These are phyloP conservation scores for Sarcophaga caerulescens DNA, from an alignment of 2,888 invertebrate species.

Conservation along the genomic window DNA sequence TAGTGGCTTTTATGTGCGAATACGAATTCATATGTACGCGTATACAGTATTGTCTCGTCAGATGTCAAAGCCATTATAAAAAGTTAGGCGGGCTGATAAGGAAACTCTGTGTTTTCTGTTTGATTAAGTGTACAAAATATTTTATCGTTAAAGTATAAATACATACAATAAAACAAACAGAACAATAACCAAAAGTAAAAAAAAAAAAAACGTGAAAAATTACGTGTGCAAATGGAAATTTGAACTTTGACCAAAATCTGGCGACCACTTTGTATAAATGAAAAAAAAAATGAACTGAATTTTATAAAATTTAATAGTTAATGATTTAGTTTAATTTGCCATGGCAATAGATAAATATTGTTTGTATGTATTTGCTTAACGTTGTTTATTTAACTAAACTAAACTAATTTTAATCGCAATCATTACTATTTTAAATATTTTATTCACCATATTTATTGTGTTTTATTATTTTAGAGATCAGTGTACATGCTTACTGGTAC, in stretches of 20 bases:
- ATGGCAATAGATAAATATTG: constrained; percentile 7
- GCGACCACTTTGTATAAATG: background rate
- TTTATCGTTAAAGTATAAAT: background rate
- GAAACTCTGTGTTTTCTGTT: no score
- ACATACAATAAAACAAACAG: no score
- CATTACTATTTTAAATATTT: no score
- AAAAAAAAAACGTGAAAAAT: background rate
- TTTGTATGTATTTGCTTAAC: no score
- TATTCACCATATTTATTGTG: background rate
- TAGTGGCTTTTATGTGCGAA: background rate
- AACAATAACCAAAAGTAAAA: background rate
- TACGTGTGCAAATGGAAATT: constrained; percentile 39
- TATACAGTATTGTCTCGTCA: background rate
- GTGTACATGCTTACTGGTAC: background rate
- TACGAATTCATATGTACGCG: no score
- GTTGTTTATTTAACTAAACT: background rate
- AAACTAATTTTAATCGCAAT: no score
- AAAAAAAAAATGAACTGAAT: background rate
- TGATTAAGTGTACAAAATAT: background rate
- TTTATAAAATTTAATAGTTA: background rate
- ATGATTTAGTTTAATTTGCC: background rate
- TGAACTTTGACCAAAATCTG: constrained; percentile 32
- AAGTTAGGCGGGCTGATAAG: background rate
- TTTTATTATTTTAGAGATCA: background rate
- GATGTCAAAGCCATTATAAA: constrained; percentile 6